These are phyloP conservation scores for Syrmaticus mikado DNA, from an alignment of 2,113 vertebrate species.

Conservation along the genomic window DNA sequence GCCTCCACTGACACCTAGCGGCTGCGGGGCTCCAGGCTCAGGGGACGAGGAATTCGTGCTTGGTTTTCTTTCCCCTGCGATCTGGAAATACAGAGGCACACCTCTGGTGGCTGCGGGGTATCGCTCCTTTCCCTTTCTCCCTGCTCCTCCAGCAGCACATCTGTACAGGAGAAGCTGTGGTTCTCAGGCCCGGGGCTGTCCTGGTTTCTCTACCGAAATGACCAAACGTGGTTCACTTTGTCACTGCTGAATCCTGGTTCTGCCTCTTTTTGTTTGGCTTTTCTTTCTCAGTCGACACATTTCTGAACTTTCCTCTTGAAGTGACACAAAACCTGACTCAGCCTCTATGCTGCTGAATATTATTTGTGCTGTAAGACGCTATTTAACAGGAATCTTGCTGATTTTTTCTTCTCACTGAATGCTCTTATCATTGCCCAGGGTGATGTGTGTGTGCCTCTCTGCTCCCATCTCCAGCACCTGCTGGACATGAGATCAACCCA, in stretches of 20 bases:
- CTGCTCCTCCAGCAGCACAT: not conserved
- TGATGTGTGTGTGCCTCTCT: accelerated
- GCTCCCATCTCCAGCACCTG: not conserved
- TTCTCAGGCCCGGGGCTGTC: not conserved
- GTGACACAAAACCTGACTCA: not conserved
- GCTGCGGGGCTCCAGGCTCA: not conserved
- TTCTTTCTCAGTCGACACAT: not conserved
- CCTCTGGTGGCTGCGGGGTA: not conserved
- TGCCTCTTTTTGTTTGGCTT: not conserved
- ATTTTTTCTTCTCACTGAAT: not conserved
- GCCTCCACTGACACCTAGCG: not conserved
- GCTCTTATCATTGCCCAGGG: not conserved
- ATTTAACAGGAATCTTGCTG: not conserved
- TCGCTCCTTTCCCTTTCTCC: not conserved
- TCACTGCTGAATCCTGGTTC: not conserved
- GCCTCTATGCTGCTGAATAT: not conserved
- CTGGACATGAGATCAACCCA: accelerated
- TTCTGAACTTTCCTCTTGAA: not conserved
- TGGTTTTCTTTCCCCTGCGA: not conserved
- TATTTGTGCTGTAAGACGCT: accelerated
- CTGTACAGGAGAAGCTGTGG: not conserved
- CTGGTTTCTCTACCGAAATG: not conserved
- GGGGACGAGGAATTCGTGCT: not conserved
- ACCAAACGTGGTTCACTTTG: accelerated
- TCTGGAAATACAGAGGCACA: not conserved